These are phyloP conservation scores for Platorchestia sp. DNA, from an alignment of 1,140 invertebrate genomes.

Conservation along the genomic window DNA sequence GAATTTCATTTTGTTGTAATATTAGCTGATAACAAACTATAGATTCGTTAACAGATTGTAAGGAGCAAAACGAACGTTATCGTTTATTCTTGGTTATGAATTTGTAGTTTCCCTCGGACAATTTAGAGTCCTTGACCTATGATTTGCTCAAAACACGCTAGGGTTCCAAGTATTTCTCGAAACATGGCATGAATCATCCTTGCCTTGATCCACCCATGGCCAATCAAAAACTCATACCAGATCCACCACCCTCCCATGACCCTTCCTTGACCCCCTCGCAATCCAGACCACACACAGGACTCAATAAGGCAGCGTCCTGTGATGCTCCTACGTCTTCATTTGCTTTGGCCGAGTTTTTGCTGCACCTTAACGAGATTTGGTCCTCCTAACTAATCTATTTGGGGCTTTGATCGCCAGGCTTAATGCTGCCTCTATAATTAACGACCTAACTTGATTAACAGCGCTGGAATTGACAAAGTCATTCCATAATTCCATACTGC, in stretches of 20 bases:
- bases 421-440: conserved; percentile 53
- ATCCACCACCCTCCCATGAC: not conserved
- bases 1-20: no score
- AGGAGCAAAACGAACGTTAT: no score
- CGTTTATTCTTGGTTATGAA: no score
- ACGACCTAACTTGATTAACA: conserved; percentile 54
- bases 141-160: not conserved
- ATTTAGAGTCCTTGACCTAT: not conserved
- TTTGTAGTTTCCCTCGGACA: not conserved
- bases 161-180: not conserved
- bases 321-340: conserved; percentile 30
- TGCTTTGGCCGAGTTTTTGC: conserved; percentile 25
- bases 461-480: conserved; percentile 54
- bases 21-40: no score
- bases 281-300: not conserved
- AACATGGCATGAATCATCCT: not conserved
- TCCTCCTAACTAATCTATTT: conserved; percentile 54
- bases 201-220: not conserved
- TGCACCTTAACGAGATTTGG: conserved; percentile 49
- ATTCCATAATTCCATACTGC: conserved; percentile 43
- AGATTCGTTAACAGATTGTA: no score
- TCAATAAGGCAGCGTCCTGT: conserved; percentile 8
- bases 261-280: not conserved
- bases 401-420: conserved; percentile 50
- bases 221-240: not conserved